Evolutionary conservation across 1,140 invertebrate species (phyloP), one percentile per base, ranked within the genome.

Genomic region (Megalopta genalis): DNA sequence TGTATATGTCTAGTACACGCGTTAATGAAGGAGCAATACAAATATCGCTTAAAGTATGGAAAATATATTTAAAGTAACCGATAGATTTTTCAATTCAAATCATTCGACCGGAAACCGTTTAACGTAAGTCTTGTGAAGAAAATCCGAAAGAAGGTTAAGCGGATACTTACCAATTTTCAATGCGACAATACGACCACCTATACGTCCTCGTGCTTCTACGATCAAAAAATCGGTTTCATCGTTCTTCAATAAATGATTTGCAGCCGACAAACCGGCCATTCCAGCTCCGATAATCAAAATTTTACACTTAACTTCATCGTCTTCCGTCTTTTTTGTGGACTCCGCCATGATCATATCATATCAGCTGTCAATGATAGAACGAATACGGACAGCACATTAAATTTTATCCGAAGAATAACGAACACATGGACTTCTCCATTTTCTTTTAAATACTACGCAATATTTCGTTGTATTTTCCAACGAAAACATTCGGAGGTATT

Each of bases 261-360:
- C 97, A 32, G 97, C 96, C 18, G 97, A 96, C 71, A 98, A 90
- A 39, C 97, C 97, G 72, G 97, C 96, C 93, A 98, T 97, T 75
- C 97, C 97, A 84, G 95, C 97, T 46, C 97, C 97, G 87, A 98
- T 95, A 88, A 98, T 97, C 81, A 98, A 91, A 77, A 97, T 94
- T 94, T 97, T 96, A 89, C 93, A 95, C 18, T 86, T 90, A 87
- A 87, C 86, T 80, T 80, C 87, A 77, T 89, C 88, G 91, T 92
- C 88, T 72, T 88, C 88, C 67, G 88, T 87, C 39, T 90, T 87
- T 32, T 85, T 81, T 74, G 88, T 90, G 86, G 90, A 90, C 84
- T 91, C 90, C 90, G 92, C 92, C 92, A 93, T 93, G 87, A 92
- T 92, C 81, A 84, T 81, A 46, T 63, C 75, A 84, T 75, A 80